A percentile compares a stretch with the other conserved stretches of the same genome.
Conservation (phyloP, 2,888 invertebrate genomes). For the Parascotia fuliginaria region DNA sequence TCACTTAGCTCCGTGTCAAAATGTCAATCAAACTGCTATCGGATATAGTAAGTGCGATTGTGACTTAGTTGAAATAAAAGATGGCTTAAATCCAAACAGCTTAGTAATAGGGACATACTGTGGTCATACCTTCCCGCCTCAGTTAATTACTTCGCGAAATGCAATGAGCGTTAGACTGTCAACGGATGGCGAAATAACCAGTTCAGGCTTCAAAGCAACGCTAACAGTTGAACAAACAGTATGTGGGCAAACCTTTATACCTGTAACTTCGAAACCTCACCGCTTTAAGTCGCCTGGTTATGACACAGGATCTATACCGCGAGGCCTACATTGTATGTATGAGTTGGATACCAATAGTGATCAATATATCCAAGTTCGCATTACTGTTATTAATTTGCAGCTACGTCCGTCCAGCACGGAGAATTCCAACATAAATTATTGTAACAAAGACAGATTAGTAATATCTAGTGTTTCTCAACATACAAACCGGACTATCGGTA, state of each 20-base stretch:
- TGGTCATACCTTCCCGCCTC: slow-evolving; percentile 85
- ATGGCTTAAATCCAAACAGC: slow-evolving; percentile 89
- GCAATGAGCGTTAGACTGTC: slow-evolving; percentile 88
- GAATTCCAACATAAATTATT: slow-evolving; percentile 45
- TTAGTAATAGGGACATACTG: slow-evolving; percentile 89
- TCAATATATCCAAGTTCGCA: slow-evolving; percentile 44
- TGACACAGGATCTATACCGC: slow-evolving; percentile 57
- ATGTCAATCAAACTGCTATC: slow-evolving; percentile 68
- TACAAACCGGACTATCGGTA: slow-evolving; percentile 59
- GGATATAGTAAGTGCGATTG: slow-evolving; percentile 86
- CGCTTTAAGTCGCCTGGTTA: slow-evolving; percentile 67
- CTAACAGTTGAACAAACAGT: slow-evolving; percentile 18
- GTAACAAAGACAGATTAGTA: slow-evolving; percentile 65
- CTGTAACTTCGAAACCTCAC: slow-evolving; percentile 44
- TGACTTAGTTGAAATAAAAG: slow-evolving; percentile 90
- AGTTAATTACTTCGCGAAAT: slow-evolving; percentile 86
- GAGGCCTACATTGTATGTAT: slow-evolving; percentile 68
- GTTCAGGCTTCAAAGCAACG: slow-evolving; percentile 76
- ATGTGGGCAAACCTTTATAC: slow-evolving; percentile 62
- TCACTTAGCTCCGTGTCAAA: slow-evolving; percentile 78
- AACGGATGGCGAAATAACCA: slow-evolving; percentile 85
- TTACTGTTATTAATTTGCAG: slow-evolving; percentile 59
- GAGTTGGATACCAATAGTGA: slow-evolving; percentile 44
- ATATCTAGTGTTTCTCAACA: slow-evolving; percentile 47
- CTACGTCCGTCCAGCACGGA: slow-evolving; percentile 50